Percentiles rank a stretch among this genome's conserved stretches.
phyloP scores from a whole-genome alignment of 2,113 vertebrate species.

The Cyprinus carpio region DNA sequence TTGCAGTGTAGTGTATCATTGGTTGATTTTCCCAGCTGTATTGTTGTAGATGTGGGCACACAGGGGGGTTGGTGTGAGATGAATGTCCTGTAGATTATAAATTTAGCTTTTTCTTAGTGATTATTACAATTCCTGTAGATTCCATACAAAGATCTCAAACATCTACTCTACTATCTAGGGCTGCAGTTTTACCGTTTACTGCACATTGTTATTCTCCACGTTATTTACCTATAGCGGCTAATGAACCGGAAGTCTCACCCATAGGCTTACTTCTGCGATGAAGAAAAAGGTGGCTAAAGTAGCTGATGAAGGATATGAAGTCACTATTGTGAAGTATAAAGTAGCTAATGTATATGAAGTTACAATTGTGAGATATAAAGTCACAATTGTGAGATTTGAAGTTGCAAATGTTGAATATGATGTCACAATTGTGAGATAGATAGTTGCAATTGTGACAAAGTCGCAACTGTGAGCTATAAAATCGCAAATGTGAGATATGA shows the following conservation, averaged over 20 bases:
- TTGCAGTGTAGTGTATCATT: conserved; percentile 6
- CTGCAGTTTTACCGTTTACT: too few relatives aligned
- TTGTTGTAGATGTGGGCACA: background rate
- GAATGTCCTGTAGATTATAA: background rate
- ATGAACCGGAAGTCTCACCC: too few relatives aligned
- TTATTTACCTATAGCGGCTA: too few relatives aligned
- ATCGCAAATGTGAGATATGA: background rate
- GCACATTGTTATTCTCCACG: too few relatives aligned
- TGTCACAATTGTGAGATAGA: background rate
- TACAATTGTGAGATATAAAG: background rate
- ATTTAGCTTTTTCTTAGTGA: background rate
- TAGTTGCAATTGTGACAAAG: background rate
- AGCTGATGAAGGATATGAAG: background rate
- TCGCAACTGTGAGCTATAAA: background rate
- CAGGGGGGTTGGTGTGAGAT: background rate
- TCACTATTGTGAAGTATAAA: background rate
- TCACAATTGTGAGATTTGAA: background rate
- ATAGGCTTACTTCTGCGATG: too few relatives aligned
- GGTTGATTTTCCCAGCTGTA: background rate
- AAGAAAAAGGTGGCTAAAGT: too few relatives aligned
- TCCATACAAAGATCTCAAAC: background rate
- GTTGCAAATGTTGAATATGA: too few relatives aligned
- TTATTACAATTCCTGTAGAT: background rate
- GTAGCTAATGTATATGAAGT: background rate
- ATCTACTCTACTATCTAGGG: background rate